Base-by-base conservation (phyloP, 2,888 invertebrate species). In the Tenthredo amoena region DNA sequence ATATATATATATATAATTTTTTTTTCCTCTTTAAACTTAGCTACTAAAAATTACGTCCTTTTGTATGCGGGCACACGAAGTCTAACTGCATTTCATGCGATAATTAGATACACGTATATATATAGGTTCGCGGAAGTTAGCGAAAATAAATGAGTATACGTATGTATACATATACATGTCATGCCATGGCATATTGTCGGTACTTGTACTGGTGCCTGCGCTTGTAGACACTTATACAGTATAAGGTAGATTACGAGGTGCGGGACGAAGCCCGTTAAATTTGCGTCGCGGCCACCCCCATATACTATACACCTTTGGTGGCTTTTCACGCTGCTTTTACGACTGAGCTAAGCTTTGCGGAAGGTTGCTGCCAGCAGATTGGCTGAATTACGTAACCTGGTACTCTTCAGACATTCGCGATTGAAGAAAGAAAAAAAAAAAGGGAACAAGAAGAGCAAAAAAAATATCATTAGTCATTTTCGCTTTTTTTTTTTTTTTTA, bases 261-360 rank as follows among this genome's bases (percentile, higher is more conserved):
- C n/a, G 1, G 21, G 58, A 26, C 62, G 26, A 26, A 26, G 62
- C 21, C 62, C 62, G 62, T 62, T 62, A 62, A 62, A 62, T 62
- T 62, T 26, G 21, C 26, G 62, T 47, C 50, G 76, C 74, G 26
- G 47, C 18, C 21, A 47, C 74, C 43, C 74, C 26, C 21, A 21
- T 7, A n/a, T 21, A 15, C 9, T 7, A n/a, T 21, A 15, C 9
- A n/a, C 18, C 15, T 47, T 47, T 43, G 74, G 74, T 43, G 43
- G 43, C 26, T 74, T 40, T 43, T 74, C 74, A 74, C 74, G 74
- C 26, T 1, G 15, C 47, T 76, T 47, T 76, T 47, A 76, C 47
- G 47, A 43, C 74, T 15, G 21, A 4, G 43, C n/a, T 6, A 18
- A 50, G 5, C 18, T n/a, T 18, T 50, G 18, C 50, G n/a, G 18